Evolutionary conservation across 2,888 invertebrate genomes (phyloP), one percentile per base, ranked within the genome.

Genomic region (Ellobium chinense): DNA sequence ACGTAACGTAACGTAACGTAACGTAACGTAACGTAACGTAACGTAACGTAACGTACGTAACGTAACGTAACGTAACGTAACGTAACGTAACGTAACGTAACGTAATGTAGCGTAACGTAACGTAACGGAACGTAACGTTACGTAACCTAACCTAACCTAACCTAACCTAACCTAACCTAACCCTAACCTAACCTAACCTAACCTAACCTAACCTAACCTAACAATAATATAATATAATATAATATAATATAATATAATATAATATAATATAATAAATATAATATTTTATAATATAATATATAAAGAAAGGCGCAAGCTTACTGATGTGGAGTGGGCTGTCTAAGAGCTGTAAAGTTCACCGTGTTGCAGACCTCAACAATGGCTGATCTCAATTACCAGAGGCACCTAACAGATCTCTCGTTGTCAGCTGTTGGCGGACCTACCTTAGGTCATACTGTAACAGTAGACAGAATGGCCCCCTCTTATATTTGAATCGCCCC

Each of bases 61-160:
- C 65, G 5, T 65, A 5, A 65, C 65, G 12, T 65, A 65, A 65
- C 65, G 34, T 34, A 65, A 65, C 65, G 34, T 34, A 65, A 34
- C 65, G 34, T 65, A 65, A 65, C 65, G 34, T 65, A 65, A 65
- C 65, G 34, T 65, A 65, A 65, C 65, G 34, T 65, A 65, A 65
- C 65, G 18, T 65, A 65, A 65, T 34, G 34, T 65, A 65, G 18
- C 65, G 34, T 34, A 65, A 34, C 65, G 34, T 65, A 65, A 65
- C 34, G 34, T 65, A 65, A 65, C 65, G 34, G 29, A 65, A 34
- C 65, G 34, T 34, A 65, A 34, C 65, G 34, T 65, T 34, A 65
- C 65, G 34, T 65, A 65, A 65, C 65, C 31, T 65, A 65, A 34
- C 65, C 31, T 34, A 65, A 34, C 65, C 14, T 65, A 65, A 65